These are phyloP conservation scores for Schlechtendalia chinensis DNA, from an alignment of 1,140 invertebrate species.

Conservation along the genomic window DNA sequence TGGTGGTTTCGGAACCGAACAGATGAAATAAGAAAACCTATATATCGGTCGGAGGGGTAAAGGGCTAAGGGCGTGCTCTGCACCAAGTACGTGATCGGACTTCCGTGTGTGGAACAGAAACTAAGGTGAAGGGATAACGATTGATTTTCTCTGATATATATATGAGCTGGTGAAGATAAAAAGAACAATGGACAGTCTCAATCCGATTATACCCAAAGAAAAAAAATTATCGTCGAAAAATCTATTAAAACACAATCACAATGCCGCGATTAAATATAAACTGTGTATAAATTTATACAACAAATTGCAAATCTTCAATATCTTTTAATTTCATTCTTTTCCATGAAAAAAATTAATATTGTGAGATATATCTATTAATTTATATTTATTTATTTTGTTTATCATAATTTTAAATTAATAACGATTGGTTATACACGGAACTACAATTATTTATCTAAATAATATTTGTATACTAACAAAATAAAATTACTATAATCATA, in stretches of 20 bases:
- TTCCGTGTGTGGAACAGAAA: neutral
- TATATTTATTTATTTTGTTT: no score
- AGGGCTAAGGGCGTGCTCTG: constrained; percentile 38
- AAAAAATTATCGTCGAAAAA: neutral
- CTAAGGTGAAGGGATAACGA: constrained; percentile 27
- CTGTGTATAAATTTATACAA: no score
- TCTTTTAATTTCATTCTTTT: no score
- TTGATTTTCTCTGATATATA: constrained; percentile 40
- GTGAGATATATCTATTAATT: no score
- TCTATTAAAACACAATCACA: neutral
- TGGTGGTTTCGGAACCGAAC: neutral
- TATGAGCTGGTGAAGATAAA: neutral
- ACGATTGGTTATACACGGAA: no score
- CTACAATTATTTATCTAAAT: no score
- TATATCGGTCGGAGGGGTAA: neutral
- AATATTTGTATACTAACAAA: no score
- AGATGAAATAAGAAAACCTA: constrained; percentile 18
- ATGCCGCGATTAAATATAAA: no score
- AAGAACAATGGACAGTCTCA: neutral
- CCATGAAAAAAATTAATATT: no score
- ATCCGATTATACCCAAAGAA: neutral
- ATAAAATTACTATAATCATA: no score
- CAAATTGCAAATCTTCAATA: no score
- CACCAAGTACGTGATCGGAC: constrained; percentile 44
- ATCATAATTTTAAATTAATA: no score